Conservation (phyloP, 2,888 invertebrate species). For the Cyclophora albipunctata region DNA sequence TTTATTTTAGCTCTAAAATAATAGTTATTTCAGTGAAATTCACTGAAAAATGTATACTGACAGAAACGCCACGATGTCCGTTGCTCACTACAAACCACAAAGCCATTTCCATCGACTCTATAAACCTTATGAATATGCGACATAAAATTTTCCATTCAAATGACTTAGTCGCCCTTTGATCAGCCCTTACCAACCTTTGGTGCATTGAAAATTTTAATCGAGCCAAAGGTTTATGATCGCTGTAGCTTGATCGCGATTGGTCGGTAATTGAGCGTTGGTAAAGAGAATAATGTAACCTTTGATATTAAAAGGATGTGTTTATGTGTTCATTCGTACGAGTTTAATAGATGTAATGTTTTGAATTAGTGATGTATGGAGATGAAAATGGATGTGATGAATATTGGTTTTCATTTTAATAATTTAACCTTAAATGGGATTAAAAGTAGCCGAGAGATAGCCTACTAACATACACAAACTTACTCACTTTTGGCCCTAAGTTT, state of each 20-base stretch:
- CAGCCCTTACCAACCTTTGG: conserved; percentile 43
- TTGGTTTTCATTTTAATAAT: too few species aligned
- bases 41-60: too few species aligned
- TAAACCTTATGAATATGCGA: conserved; percentile 14
- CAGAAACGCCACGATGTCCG: too few species aligned
- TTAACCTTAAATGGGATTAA: too few species aligned
- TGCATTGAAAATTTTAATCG: conserved; percentile 51
- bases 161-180: conserved; percentile 62
- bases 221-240: conserved; percentile 42
- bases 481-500: too few species aligned
- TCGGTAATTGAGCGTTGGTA: conserved; percentile 51
- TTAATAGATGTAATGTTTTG: too few species aligned
- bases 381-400: too few species aligned
- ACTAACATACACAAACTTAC: too few species aligned
- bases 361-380: too few species aligned
- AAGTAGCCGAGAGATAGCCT: too few species aligned
- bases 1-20: too few species aligned
- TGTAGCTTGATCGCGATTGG: conserved; percentile 47
- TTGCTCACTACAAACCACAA: not conserved
- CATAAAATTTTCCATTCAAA: conserved; percentile 49
- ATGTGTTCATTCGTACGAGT: not conserved
- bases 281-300: conserved; percentile 49
- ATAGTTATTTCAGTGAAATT: too few species aligned
- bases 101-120: conserved; percentile 9
- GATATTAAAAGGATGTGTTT: conserved; percentile 28